Conservation (phyloP, 2,797 vertebrate species). For the Hapalemur alaotrensis region DNA sequence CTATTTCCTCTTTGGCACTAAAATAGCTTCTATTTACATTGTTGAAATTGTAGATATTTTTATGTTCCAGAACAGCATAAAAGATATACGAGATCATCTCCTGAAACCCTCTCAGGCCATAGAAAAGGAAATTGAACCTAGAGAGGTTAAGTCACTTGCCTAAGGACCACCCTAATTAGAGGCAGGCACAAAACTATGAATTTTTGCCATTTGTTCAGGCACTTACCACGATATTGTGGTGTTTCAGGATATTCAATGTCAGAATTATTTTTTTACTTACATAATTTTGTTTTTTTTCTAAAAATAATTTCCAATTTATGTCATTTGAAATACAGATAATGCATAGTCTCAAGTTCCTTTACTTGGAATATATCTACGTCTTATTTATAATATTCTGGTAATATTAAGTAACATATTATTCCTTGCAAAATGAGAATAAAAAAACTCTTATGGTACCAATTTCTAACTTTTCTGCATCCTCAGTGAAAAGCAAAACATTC, state of each 20-base stretch:
- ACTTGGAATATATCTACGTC: neutral
- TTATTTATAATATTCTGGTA: conserved; percentile 27
- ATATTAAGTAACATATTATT: conserved; percentile 4
- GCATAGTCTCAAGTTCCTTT: neutral
- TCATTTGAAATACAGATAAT: conserved; percentile 18
- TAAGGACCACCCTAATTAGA: neutral
- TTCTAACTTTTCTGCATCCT: neutral
- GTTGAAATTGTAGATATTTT: conserved; percentile 14
- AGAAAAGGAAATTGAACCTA: neutral
- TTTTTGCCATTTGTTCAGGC: neutral
- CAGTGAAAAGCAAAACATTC: neutral
- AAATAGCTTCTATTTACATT: neutral
- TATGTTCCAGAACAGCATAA: neutral
- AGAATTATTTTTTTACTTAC: neutral
- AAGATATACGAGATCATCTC: neutral
- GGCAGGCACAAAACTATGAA: neutral
- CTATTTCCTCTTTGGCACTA: conserved; percentile 5
- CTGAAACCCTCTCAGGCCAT: neutral
- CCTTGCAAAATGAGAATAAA: conserved; percentile 3
- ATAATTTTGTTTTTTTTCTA: neutral
- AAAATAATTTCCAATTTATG: conserved; percentile 3
- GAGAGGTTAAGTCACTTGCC: neutral
- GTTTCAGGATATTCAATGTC: neutral
- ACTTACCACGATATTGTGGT: neutral
- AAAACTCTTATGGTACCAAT: neutral